Evolutionary conservation across 2,113 vertebrate species (phyloP).

Genomic region (Oreochromis spilurus): DNA sequence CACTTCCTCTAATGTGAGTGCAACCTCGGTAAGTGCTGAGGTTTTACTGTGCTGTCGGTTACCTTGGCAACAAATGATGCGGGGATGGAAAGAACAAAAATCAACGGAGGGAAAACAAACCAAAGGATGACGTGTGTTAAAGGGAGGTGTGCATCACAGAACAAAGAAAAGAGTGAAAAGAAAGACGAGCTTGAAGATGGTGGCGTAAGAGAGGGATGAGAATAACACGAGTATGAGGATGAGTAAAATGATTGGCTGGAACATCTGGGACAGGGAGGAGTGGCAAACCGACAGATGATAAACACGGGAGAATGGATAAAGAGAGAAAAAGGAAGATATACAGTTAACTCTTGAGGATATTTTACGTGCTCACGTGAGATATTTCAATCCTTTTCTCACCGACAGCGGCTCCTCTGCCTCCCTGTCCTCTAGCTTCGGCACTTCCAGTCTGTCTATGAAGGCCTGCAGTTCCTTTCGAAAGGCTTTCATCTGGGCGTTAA

Average conservation of each 20-base stretch:
- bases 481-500: constrained; percentile 96
- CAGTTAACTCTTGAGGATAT: background rate
- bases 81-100: background rate
- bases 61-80: constrained; percentile 86
- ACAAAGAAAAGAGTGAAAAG: constrained; percentile 97
- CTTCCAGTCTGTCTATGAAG: constrained; percentile 91
- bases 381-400: constrained; percentile 73
- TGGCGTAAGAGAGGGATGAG: constrained; percentile 97
- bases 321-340: constrained; percentile 35
- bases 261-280: constrained; percentile 85
- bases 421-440: constrained; percentile 82
- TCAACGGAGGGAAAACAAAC: constrained; percentile 55
- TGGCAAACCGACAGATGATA: constrained; percentile 54
- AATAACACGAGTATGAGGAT: constrained; percentile 99
- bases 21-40: constrained; percentile 73
- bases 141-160: constrained; percentile 75
- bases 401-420: constrained; percentile 90
- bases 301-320: constrained; percentile 1
- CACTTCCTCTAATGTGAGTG: constrained; percentile 53
- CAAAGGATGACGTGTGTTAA: constrained; percentile 47
- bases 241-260: constrained; percentile 99
- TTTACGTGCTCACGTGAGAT: background rate
- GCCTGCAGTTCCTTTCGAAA: constrained; percentile 94
- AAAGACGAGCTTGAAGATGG: constrained; percentile 99
- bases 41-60: constrained; percentile 82